These are phyloP conservation scores for Propithecus perrieri DNA, from an alignment of 2,797 vertebrate species.

Conservation along the genomic window DNA sequence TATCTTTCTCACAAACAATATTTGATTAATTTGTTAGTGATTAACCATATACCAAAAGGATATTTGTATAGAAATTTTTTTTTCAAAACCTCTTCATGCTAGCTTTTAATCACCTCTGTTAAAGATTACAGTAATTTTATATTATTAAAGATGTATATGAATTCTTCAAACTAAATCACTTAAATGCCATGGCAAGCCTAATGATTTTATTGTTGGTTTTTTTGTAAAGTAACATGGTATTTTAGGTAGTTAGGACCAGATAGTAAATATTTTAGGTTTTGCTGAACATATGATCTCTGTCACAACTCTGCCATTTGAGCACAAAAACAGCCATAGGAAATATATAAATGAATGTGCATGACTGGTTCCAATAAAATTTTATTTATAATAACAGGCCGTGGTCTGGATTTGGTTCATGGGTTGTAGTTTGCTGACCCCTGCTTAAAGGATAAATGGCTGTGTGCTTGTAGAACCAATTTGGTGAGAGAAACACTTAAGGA, in stretches of 20 bases:
- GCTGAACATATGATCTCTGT: background rate
- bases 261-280: slow-evolving; percentile 21
- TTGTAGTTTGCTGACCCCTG: background rate
- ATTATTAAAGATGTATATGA: slow-evolving; percentile 60
- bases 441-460: slow-evolving; percentile 49
- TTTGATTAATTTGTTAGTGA: background rate
- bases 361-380: background rate
- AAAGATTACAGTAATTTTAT: slow-evolving; percentile 61
- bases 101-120: slow-evolving; percentile 50
- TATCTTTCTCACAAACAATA: slow-evolving; percentile 31
- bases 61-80: background rate
- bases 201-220: background rate
- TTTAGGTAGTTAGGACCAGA: slow-evolving; percentile 50
- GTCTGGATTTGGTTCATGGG: background rate
- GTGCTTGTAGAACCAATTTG: slow-evolving; percentile 51
- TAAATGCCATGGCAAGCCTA: slow-evolving; percentile 28
- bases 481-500: background rate
- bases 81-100: background rate
- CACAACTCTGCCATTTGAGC: slow-evolving; percentile 1
- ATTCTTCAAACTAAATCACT: slow-evolving; percentile 50
- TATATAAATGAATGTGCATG: background rate
- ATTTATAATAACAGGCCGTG: background rate
- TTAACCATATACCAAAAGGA: background rate
- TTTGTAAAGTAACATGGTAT: slow-evolving; percentile 17
- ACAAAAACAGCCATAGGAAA: background rate